These are phyloP conservation scores for Aegithalos caudatus DNA, from an alignment of 2,113 vertebrate genomes.

Conservation along the genomic window DNA sequence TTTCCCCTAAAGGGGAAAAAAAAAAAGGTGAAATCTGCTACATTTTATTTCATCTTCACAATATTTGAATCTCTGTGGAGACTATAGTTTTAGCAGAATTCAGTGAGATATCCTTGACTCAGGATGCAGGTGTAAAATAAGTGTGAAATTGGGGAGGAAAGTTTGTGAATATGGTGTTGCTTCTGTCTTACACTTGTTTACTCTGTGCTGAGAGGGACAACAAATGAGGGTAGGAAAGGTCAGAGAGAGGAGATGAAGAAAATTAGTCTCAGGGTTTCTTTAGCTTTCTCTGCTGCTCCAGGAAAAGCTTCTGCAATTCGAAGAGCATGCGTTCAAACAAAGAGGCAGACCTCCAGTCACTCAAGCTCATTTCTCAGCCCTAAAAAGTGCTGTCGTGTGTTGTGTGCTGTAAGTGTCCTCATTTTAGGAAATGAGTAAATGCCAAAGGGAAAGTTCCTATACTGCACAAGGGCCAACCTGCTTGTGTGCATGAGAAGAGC, in stretches of 20 bases:
- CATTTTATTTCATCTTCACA: neutral
- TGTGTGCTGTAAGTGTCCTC: fast-evolving
- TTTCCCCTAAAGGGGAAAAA: neutral
- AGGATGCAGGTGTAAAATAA: neutral
- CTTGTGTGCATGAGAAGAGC: fast-evolving
- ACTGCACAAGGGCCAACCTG: neutral
- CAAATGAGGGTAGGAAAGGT: neutral
- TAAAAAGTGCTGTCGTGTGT: neutral
- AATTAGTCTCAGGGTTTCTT: neutral
- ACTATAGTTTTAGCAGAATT: neutral
- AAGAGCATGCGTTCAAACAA: neutral
- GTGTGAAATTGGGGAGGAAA: neutral
- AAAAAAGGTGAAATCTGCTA: neutral
- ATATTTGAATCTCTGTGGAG: neutral
- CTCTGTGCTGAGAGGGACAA: neutral
- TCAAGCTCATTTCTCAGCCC: neutral
- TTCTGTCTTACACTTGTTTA: neutral
- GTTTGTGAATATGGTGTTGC: neutral
- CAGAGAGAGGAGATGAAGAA: neutral
- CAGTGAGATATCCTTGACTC: neutral
- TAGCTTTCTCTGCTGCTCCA: neutral
- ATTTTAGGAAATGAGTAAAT: neutral
- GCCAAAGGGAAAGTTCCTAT: neutral
- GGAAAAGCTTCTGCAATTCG: neutral
- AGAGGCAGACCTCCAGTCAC: neutral